Evolutionary conservation across 2,797 vertebrate species (phyloP).

Genomic region (Siniperca obscura): DNA sequence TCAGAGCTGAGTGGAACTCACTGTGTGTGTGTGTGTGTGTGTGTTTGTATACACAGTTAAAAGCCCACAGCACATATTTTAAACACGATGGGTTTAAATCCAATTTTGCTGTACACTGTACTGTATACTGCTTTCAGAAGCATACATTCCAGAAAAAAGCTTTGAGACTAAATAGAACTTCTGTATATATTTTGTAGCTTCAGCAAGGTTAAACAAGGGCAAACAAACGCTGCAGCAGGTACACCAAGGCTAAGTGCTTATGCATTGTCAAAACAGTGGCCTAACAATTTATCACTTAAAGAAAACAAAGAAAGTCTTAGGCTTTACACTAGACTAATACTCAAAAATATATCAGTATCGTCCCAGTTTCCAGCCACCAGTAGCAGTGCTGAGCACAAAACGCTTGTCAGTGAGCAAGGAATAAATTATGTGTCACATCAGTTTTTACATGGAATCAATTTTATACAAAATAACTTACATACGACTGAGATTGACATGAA

Average conservation of each 20-base stretch:
- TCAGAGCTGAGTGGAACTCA: conserved; percentile 33
- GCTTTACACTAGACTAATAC: neutral
- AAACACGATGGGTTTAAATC: conserved; percentile 45
- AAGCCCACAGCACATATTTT: conserved; percentile 45
- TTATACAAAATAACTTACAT: neutral
- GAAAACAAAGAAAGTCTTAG: neutral
- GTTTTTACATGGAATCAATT: neutral
- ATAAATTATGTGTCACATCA: neutral
- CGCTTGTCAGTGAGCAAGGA: neutral
- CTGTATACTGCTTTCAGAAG: conserved; percentile 16
- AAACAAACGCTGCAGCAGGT: conserved; percentile 22
- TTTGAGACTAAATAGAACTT: conserved; percentile 30
- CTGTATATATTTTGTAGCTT: conserved; percentile 16
- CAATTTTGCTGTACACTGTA: conserved; percentile 2
- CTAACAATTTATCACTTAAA: conserved; percentile 2
- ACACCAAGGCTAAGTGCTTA: conserved; percentile 41
- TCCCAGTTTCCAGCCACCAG: neutral
- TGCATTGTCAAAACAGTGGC: conserved; percentile 9
- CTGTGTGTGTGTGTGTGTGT: conserved; percentile 5
- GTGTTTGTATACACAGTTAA: conserved; percentile 26
- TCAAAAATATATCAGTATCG: neutral
- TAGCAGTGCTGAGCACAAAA: neutral
- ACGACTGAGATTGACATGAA: neutral
- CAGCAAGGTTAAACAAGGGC: conserved; percentile 39
- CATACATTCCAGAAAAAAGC: conserved; percentile 10